Evolutionary conservation across 2,888 invertebrate species (phyloP), one percentile per base, ranked within the genome.

Genomic region (Callyntrura sp.): DNA sequence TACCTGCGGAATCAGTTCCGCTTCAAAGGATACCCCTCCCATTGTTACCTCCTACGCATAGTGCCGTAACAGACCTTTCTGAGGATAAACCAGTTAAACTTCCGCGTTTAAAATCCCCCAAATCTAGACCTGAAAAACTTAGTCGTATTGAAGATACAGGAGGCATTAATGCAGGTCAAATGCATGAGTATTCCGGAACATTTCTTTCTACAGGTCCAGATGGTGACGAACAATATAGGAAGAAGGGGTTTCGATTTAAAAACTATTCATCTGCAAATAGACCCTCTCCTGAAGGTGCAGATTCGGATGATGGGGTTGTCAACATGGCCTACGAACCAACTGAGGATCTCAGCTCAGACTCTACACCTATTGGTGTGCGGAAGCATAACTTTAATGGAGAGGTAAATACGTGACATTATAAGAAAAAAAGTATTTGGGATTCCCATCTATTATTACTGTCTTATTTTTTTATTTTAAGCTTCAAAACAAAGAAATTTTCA

Each of bases 261-360:
- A 85, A 70, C 17, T 90, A 85, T 28, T 90, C 90, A 12, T 70
- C 90, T 11, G 85, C 91, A 20, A 62, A 90, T 45, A 78, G 91
- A 65, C 78, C 90, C 4, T 92, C 93, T 11, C 93, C 93, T 0
- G 93, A 93, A 76, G 93, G 93, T 28, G 93, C 93, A 0, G 91
- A 92, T 48, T 91, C 92, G 3, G 92, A 92, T 28, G 92, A 91
- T 35, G 92, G 92, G 35, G 88, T 92, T 81, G 87, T 92, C 23
- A 93, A 93, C 88, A 89, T 84, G 23, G 92, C 91, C 1, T 93
- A 90, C 82, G 93, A 93, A 45, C 90, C 90, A 11, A 89, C 81
- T 3, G 91, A 91, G 48, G 89, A 88, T 60, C 17, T 89, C 25
- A 85, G 84, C 43, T 84, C 84, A 14, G 89, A 89, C 20, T 78